Evolutionary conservation across 2,113 vertebrate species (phyloP).

Genomic region (Nothocercus julius): DNA sequence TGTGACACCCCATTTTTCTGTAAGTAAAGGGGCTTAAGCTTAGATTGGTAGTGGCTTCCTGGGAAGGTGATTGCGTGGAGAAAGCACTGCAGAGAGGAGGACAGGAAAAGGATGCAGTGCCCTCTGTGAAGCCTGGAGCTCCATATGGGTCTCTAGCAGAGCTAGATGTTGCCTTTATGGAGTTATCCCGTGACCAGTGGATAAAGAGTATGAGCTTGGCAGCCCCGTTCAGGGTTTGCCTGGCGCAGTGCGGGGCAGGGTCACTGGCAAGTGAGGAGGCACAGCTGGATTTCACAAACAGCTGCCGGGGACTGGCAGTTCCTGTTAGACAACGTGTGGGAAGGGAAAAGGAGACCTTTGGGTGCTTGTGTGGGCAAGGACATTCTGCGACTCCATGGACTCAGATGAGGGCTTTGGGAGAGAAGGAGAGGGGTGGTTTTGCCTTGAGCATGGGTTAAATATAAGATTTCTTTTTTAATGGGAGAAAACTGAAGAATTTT

Average conservation of each 20-base stretch:
- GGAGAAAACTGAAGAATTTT: neutral
- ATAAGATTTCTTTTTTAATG: neutral
- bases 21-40: neutral
- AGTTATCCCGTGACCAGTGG: neutral
- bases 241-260: neutral
- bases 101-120: neutral
- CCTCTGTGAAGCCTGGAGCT: neutral
- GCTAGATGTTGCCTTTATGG: neutral
- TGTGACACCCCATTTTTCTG: neutral
- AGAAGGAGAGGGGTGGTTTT: neutral
- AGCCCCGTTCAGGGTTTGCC: neutral
- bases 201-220: neutral
- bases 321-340: neutral
- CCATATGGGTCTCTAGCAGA: neutral
- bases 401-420: neutral
- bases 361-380: neutral
- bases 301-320: neutral
- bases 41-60: neutral
- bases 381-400: neutral
- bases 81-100: neutral
- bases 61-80: neutral
- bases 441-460: neutral
- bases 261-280: neutral
- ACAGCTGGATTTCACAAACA: neutral
- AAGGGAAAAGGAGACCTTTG: neutral